Conservation (phyloP, 64 coral and sea anemone genomes). For the Stylophora pistillata region DNA sequence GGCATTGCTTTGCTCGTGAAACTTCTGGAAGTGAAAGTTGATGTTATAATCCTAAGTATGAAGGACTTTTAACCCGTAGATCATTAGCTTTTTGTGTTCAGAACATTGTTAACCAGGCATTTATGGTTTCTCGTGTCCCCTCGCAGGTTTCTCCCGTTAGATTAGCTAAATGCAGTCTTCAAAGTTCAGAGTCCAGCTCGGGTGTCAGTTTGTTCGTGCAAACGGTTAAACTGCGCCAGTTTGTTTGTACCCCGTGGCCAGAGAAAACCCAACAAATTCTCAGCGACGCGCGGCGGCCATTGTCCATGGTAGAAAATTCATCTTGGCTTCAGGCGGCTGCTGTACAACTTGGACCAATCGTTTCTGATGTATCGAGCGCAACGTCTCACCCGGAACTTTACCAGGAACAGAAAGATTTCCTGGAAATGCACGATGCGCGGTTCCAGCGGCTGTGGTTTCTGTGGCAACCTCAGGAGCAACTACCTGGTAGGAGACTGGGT, state of each 20-base stretch:
- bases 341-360: slow-evolving; percentile 77
- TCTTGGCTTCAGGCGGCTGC: slow-evolving; percentile 88
- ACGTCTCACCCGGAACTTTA: slow-evolving; percentile 52
- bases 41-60: too few relatives aligned
- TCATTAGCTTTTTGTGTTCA: too few relatives aligned
- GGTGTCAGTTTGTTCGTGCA: slow-evolving; percentile 87
- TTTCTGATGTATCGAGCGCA: slow-evolving; percentile 78
- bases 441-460: slow-evolving; percentile 93
- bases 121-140: not conserved
- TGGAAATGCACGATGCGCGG: slow-evolving; percentile 81
- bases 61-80: too few relatives aligned
- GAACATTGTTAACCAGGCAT: not conserved
- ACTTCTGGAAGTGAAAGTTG: too few relatives aligned
- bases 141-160: slow-evolving; percentile 77
- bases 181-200: slow-evolving; percentile 61
- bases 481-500: slow-evolving; percentile 46
- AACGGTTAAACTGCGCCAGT: slow-evolving; percentile 85
- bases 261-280: slow-evolving; percentile 49
- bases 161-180: slow-evolving; percentile 88
- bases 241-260: slow-evolving; percentile 73
- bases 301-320: slow-evolving; percentile 77
- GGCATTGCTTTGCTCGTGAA: too few relatives aligned
- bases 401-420: slow-evolving; percentile 84
- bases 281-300: slow-evolving; percentile 64
- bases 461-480: slow-evolving; percentile 67